Percentiles rank a stretch among this genome's conserved stretches.
Evolutionary conservation across 1,140 invertebrate species (phyloP).

Genomic region (Zaprionus davidi): DNA sequence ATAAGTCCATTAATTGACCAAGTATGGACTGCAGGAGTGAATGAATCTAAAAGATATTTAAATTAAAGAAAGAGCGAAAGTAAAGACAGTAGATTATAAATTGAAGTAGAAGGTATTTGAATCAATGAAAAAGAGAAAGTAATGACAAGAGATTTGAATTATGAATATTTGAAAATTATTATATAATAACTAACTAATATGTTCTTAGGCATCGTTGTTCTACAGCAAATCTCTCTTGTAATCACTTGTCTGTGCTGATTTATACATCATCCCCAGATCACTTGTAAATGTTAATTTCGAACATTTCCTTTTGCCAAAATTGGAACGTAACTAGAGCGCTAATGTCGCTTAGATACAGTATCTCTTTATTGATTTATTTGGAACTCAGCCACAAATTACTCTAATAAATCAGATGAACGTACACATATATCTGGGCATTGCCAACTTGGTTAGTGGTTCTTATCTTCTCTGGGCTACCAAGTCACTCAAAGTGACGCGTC

Average conservation of each 20-base stretch:
- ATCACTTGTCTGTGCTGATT: not conserved
- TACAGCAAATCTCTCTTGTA: not conserved
- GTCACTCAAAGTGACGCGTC: constrained; percentile 31
- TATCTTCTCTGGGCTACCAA: constrained; percentile 19
- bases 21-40: not conserved
- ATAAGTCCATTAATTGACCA: not conserved
- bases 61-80: not conserved
- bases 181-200: not conserved
- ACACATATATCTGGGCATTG: constrained; percentile 8
- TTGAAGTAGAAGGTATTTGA: not conserved
- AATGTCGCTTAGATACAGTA: not conserved
- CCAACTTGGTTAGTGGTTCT: constrained; percentile 17
- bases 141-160: too few relatives aligned
- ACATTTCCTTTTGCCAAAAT: constrained; percentile 7
- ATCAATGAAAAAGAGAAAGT: not conserved
- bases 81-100: too few relatives aligned
- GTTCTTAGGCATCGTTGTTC: not conserved
- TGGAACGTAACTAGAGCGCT: constrained; percentile 11
- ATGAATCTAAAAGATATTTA: not conserved
- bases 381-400: not conserved
- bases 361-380: constrained; percentile 22
- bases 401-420: constrained; percentile 16
- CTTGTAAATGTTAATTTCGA: constrained; percentile 6
- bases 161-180: too few relatives aligned
- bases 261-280: not conserved